Conservation (phyloP, 2,888 invertebrate species). For the Macaria notata region DNA sequence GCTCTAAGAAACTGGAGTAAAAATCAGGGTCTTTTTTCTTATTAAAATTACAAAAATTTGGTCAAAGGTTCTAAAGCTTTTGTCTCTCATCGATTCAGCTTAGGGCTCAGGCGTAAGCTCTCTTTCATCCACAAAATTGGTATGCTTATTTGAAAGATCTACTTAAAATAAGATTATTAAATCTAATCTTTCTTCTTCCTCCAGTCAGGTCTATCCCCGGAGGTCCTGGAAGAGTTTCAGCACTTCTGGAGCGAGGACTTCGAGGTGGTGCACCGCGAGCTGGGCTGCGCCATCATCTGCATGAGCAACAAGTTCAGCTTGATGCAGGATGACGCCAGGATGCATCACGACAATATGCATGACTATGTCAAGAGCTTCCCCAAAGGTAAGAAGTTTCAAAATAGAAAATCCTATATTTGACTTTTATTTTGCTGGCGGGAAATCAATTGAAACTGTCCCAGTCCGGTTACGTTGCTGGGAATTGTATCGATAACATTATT, state of each 20-base stretch:
- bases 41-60: too few species aligned
- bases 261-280: conserved; percentile 72
- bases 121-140: too few species aligned
- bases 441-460: too few species aligned
- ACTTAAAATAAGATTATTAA: too few species aligned
- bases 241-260: conserved; percentile 76
- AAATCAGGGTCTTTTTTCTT: too few species aligned
- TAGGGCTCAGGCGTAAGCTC: too few species aligned
- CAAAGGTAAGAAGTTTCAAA: conserved; percentile 46
- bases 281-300: conserved; percentile 76
- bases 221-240: conserved; percentile 68
- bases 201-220: conserved; percentile 66
- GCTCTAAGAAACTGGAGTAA: too few species aligned
- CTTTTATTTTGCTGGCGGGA: neutral
- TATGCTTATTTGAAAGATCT: too few species aligned
- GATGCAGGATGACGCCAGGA: conserved; percentile 66
- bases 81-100: too few species aligned
- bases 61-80: too few species aligned
- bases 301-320: conserved; percentile 75
- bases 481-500: too few species aligned
- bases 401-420: neutral
- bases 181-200: neutral
- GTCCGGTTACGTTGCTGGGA: too few species aligned
- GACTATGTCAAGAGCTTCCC: conserved; percentile 71
- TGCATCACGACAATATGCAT: conserved; percentile 72